A percentile compares a stretch with the other conserved stretches of the same genome.
Evolutionary conservation across 2,113 vertebrate species (phyloP).

Genomic region (Brachypodius melanocephalos): DNA sequence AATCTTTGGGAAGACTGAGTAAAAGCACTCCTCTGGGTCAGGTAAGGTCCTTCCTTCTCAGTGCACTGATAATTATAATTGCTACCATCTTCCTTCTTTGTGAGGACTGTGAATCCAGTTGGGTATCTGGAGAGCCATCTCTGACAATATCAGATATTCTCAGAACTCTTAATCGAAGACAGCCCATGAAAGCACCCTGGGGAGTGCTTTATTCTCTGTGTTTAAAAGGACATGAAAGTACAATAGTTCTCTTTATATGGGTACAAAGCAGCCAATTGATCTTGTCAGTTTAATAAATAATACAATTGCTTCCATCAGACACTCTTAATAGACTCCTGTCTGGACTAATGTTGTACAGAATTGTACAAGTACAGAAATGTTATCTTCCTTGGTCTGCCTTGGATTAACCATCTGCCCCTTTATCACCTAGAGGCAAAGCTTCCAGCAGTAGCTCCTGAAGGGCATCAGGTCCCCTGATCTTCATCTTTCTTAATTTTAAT

Average conservation of each 20-base stretch:
- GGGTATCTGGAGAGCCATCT: conserved; percentile 33
- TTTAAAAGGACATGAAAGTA: conserved; percentile 67
- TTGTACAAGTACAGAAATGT: conserved; percentile 38
- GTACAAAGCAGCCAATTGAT: conserved; percentile 65
- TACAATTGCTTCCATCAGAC: conserved; percentile 66
- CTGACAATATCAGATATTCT: conserved; percentile 59
- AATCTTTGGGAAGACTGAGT: conserved; percentile 34
- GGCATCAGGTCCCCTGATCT: background rate
- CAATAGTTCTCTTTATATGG: conserved; percentile 45
- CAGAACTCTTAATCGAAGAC: conserved; percentile 63
- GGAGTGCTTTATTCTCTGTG: conserved; percentile 58
- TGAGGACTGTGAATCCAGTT: conserved; percentile 30
- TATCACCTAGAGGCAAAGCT: conserved; percentile 28
- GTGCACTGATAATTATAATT: conserved; percentile 54
- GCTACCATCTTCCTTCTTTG: conserved; percentile 35
- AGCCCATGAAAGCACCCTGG: conserved; percentile 56
- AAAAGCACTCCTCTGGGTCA: conserved; percentile 30
- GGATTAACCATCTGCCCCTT: conserved; percentile 32
- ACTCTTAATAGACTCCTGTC: conserved; percentile 66
- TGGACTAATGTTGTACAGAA: conserved; percentile 58
- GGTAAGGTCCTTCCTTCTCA: conserved; percentile 33
- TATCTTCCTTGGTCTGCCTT: background rate
- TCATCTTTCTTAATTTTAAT: conserved; percentile 22
- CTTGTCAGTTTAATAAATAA: conserved; percentile 71
- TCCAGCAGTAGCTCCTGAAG: background rate